Conservation (phyloP, 2,888 invertebrate genomes). For the Eupithecia pulchellata region DNA sequence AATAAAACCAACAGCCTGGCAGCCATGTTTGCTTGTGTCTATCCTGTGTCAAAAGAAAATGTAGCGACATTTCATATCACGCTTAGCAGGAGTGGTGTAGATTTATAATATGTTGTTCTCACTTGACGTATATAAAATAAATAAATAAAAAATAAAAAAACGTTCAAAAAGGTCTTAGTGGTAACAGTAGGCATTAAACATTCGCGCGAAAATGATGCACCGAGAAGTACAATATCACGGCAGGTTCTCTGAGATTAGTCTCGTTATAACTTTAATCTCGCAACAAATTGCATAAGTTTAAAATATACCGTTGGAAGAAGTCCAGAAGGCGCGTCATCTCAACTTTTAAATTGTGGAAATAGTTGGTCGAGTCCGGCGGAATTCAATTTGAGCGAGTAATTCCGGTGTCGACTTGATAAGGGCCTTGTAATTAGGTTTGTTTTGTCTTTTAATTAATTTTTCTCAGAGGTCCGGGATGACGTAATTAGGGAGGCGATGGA, state of each 20-base stretch:
- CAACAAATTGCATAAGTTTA: conserved; percentile 12
- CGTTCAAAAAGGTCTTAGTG: no score
- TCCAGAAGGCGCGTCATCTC: conserved; percentile 3
- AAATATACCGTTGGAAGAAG: conserved; percentile 8
- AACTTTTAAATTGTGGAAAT: conserved; percentile 14
- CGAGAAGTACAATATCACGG: neutral
- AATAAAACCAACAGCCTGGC: no score
- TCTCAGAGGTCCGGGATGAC: neutral
- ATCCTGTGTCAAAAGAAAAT: no score
- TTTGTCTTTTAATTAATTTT: conserved; percentile 11
- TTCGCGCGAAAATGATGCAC: neutral
- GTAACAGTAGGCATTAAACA: no score
- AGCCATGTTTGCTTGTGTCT: no score
- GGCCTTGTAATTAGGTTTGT: conserved; percentile 12
- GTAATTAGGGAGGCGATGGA: conserved; percentile 2
- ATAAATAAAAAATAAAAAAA: no score
- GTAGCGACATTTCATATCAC: no score
- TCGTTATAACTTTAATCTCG: conserved; percentile 5
- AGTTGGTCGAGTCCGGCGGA: neutral
- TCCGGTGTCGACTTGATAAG: conserved; percentile 14
- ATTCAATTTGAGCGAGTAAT: neutral
- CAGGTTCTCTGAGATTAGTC: neutral
- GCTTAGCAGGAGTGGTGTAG: no score
- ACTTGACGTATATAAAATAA: no score
- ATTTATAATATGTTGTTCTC: no score